These are phyloP conservation scores for Mus caroli DNA, from an alignment of 2,797 vertebrate genomes.

Conservation along the genomic window DNA sequence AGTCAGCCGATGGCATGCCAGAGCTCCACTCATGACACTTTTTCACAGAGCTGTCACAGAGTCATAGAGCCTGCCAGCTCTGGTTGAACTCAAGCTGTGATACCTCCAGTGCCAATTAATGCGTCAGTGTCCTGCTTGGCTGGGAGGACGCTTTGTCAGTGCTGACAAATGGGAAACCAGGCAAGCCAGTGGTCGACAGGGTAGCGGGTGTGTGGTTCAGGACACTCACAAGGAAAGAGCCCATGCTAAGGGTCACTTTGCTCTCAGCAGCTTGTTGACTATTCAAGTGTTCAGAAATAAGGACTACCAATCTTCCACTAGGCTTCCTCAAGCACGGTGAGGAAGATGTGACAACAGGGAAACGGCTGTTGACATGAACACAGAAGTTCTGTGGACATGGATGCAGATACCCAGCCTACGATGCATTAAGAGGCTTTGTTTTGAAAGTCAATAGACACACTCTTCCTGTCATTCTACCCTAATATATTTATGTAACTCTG, in stretches of 20 bases:
- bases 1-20: slow-evolving; percentile 28
- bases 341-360: background rate
- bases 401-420: background rate
- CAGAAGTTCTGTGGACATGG: no score
- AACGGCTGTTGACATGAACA: fast-evolving
- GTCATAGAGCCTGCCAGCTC: slow-evolving; percentile 81
- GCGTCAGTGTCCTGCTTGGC: slow-evolving; percentile 67
- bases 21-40: slow-evolving; percentile 39
- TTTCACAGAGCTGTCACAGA: slow-evolving; percentile 78
- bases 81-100: slow-evolving; percentile 70
- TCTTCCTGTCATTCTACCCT: background rate
- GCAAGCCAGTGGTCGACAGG: background rate
- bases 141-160: slow-evolving; percentile 66
- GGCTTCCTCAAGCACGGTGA: background rate
- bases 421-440: background rate
- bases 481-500: background rate
- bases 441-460: background rate
- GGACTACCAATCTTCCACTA: background rate
- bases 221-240: background rate
- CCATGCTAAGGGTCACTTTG: background rate
- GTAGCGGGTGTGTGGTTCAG: background rate
- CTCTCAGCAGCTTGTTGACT: background rate
- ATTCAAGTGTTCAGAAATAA: background rate
- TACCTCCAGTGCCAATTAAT: slow-evolving; percentile 82
- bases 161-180: slow-evolving; percentile 55